These are phyloP conservation scores for Xiphias gladius DNA, from an alignment of 2,113 vertebrate species.

Conservation along the genomic window DNA sequence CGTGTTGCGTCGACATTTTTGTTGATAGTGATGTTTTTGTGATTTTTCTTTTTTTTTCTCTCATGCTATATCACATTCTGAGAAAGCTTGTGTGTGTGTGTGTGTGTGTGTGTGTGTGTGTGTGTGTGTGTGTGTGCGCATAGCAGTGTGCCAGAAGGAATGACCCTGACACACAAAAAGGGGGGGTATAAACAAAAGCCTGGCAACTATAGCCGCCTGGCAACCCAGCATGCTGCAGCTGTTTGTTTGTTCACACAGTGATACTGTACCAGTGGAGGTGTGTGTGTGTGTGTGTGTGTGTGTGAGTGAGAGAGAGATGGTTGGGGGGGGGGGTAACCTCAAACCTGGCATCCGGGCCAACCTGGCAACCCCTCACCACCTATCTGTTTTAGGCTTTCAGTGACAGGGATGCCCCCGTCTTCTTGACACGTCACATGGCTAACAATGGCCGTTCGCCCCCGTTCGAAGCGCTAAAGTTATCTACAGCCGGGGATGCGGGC, in stretches of 20 bases:
- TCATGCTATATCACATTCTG: background rate
- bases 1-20: background rate
- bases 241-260: constrained; percentile 55
- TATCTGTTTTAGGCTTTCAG: constrained; percentile 4
- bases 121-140: background rate
- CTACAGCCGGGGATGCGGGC: no score
- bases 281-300: constrained; percentile 23
- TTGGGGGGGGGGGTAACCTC: background rate
- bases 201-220: constrained; percentile 48
- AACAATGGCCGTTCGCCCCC: no score
- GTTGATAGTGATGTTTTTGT: background rate
- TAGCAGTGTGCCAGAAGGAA: constrained; percentile 21
- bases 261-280: constrained; percentile 2
- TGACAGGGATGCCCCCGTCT: constrained; percentile 20
- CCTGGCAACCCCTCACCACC: constrained; percentile 37
- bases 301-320: constrained; percentile 1
- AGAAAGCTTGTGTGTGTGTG: background rate
- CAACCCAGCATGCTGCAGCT: constrained; percentile 40
- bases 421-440: background rate
- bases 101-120: constrained; percentile 21
- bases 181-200: constrained; percentile 52
- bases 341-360: constrained; percentile 27
- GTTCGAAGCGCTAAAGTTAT: background rate
- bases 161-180: constrained; percentile 56
- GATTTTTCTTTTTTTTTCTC: background rate